Conservation (phyloP, 2,888 invertebrate genomes). For the Caenorhabditis wallacei region DNA sequence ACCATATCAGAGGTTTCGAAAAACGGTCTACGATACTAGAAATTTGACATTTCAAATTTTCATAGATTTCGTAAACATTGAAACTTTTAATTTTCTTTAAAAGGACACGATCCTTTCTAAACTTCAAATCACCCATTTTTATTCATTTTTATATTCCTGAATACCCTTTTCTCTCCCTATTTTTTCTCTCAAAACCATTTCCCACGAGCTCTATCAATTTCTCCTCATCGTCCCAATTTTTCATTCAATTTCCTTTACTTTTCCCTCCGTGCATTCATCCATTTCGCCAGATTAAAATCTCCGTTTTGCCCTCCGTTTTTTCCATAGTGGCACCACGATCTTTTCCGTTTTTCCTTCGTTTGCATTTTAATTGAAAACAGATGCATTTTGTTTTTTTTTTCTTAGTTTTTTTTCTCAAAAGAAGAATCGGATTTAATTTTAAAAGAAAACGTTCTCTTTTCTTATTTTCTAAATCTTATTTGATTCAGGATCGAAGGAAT, state of each 20-base stretch:
- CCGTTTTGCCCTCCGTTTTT: slow-evolving; percentile 12
- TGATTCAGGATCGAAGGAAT: slow-evolving; percentile 12
- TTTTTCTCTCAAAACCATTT: background rate
- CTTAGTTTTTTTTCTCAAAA: slow-evolving; percentile 4
- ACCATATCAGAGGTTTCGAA: no score
- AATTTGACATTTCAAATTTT: no score
- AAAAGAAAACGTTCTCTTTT: slow-evolving; percentile 2
- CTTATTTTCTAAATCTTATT: background rate
- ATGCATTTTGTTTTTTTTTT: slow-evolving; percentile 11
- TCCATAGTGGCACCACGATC: background rate
- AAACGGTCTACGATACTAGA: no score
- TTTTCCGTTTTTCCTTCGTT: slow-evolving; percentile 17
- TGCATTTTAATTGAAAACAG: slow-evolving; percentile 61
- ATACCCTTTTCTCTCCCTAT: background rate
- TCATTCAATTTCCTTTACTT: slow-evolving; percentile 39
- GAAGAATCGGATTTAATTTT: slow-evolving; percentile 17
- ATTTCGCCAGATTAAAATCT: slow-evolving; percentile 60
- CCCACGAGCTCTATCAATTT: slow-evolving; percentile 58
- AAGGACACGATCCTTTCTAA: no score
- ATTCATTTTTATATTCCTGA: background rate
- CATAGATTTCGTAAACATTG: no score
- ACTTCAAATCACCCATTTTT: no score
- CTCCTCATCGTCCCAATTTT: slow-evolving; percentile 22
- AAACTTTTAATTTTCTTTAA: no score
- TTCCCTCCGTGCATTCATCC: slow-evolving; percentile 23